phyloP scores from a whole-genome alignment of 2,797 vertebrate species.

The Gallinago stenura region DNA sequence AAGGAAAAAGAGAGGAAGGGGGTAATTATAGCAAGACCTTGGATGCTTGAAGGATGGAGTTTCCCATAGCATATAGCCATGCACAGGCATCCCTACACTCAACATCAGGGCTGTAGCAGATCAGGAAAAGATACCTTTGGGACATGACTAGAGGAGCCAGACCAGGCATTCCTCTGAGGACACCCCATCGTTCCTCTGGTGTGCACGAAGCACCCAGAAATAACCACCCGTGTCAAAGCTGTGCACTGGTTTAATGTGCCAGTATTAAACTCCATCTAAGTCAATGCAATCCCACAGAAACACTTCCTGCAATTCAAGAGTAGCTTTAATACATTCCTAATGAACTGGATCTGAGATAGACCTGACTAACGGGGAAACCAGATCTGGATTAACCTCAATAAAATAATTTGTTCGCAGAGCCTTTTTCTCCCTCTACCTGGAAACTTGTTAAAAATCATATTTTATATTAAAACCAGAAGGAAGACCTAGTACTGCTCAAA shows the following conservation, averaged over 20 bases:
- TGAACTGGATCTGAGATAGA: background rate
- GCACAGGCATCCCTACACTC: background rate
- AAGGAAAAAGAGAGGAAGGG: background rate
- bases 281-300: background rate
- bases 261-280: slow-evolving; percentile 11
- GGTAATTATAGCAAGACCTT: background rate
- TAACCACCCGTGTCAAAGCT: background rate
- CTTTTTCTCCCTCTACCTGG: background rate
- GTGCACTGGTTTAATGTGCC: background rate
- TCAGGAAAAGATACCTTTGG: background rate
- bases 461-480: background rate
- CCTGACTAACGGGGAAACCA: background rate
- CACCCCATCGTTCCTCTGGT: background rate
- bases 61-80: background rate
- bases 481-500: background rate
- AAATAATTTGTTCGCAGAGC: background rate
- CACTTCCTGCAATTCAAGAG: background rate
- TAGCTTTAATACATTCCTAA: slow-evolving; percentile 16
- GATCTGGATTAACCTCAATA: background rate
- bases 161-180: background rate
- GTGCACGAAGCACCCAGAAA: background rate
- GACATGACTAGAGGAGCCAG: background rate
- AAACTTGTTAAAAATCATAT: background rate
- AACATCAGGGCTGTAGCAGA: background rate
- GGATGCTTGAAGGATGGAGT: background rate